Evolutionary conservation across 2,888 invertebrate genomes (phyloP).

Genomic region (Watsonalla binaria): DNA sequence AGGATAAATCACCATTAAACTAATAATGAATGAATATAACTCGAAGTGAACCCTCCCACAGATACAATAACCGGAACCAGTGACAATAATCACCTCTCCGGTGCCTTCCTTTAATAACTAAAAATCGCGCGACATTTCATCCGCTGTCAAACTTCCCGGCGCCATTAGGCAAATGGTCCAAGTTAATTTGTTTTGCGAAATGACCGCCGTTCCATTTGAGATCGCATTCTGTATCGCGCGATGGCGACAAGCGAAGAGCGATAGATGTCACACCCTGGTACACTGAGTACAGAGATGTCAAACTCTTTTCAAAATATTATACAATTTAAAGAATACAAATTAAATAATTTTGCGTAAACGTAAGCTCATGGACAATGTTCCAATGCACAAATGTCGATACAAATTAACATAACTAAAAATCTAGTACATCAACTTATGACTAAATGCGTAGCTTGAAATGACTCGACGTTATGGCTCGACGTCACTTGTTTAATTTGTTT

Average conservation of each 20-base stretch:
- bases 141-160: constrained; percentile 66
- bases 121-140: constrained; percentile 75
- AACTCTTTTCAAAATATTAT: too few relatives aligned
- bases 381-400: too few relatives aligned
- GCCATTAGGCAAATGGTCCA: constrained; percentile 60
- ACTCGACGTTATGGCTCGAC: too few relatives aligned
- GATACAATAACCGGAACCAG: neutral
- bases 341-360: too few relatives aligned
- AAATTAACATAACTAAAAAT: too few relatives aligned
- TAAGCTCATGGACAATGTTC: too few relatives aligned
- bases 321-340: too few relatives aligned
- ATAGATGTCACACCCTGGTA: neutral
- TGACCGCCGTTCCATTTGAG: constrained; percentile 63
- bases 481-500: too few relatives aligned
- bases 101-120: constrained; percentile 61
- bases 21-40: neutral
- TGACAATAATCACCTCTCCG: constrained; percentile 10
- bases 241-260: constrained; percentile 2
- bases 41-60: neutral
- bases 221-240: constrained; percentile 15
- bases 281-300: too few relatives aligned
- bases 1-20: too few relatives aligned
- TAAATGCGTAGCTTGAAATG: too few relatives aligned
- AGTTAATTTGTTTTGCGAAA: constrained; percentile 71
- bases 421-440: too few relatives aligned